Base-by-base conservation (phyloP, 92 coral and sea anemone genomes). In the Metridium senile region DNA sequence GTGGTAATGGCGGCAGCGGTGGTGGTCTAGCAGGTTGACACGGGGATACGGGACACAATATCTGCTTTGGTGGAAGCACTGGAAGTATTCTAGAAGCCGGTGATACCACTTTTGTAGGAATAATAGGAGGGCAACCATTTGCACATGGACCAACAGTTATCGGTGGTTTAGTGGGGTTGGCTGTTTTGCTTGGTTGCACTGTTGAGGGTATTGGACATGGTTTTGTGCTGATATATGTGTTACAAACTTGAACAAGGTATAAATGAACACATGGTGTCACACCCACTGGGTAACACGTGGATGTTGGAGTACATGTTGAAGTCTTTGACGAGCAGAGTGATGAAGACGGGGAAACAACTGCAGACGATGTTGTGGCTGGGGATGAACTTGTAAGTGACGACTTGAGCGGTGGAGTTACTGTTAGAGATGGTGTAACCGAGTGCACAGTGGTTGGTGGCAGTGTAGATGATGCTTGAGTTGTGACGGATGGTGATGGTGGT, bases 231-330 rank as follows among this genome's bases (percentile, higher is more conserved):
- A 73, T 33, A 18, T n/a, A 73, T 1, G 78, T 73, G 28, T 58
- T 73, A 18, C 78, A 73, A 0, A 73, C 78, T 58, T 58, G 20
- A 11, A 73, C 68, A 23, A 73, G 68, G 26, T 33, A 73, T 34
- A 73, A 2, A 11, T 73, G 63, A 10, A 73, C 33, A 33, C 78
- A 73, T 26, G 78, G 78, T 33, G 68, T 62, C 0, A 32, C 51
- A 13, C 56, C 68, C 13, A 33, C 65, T 57, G 78, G 58, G 57
- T 21, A 62, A 46, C 78, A 73, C 0, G 78, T 73, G 20, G 78
- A 39, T 25, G 56, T 9, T 58, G 78, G 47, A 18, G 66, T 35
- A 34, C 78, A 73, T 58, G 64, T 73, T 9, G 78, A 73, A 9
- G 78, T 57, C 65, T 31, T 30, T n/a, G 57, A 52, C 19, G 58